Conservation (phyloP, 1,140 invertebrate genomes). For the Eriosoma lanigerum region DNA sequence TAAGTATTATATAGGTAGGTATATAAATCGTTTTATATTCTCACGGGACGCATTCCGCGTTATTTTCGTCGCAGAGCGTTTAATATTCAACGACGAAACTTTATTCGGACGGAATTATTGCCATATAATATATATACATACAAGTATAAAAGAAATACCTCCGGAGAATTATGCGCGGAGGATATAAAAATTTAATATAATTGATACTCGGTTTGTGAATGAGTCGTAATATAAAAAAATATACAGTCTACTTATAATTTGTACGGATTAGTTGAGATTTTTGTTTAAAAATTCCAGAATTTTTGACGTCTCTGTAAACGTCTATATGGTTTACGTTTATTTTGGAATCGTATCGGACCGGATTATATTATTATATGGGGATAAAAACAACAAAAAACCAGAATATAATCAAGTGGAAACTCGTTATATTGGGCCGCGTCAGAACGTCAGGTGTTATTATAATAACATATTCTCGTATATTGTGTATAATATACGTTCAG, state of each 20-base stretch:
- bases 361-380: conserved; percentile 7
- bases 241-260: too few species aligned
- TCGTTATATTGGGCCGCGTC: conserved; percentile 8
- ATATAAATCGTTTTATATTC: background rate
- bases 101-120: background rate
- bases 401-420: conserved; percentile 33
- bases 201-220: too few species aligned
- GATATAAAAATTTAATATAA: too few species aligned
- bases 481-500: too few species aligned
- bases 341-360: conserved; percentile 24
- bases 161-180: too few species aligned
- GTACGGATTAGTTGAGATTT: too few species aligned
- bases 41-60: background rate
- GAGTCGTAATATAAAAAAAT: too few species aligned
- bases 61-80: background rate
- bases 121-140: background rate
- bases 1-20: too few species aligned
- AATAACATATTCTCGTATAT: conserved; percentile 7
- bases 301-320: too few species aligned
- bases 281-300: too few species aligned
- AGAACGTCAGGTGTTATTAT: conserved; percentile 38
- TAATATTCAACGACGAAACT: background rate
- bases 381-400: background rate
- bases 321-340: conserved; percentile 6
- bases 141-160: too few species aligned